Conservation (phyloP, 2,113 vertebrate species). For the Romanogobio albipinnatus region DNA sequence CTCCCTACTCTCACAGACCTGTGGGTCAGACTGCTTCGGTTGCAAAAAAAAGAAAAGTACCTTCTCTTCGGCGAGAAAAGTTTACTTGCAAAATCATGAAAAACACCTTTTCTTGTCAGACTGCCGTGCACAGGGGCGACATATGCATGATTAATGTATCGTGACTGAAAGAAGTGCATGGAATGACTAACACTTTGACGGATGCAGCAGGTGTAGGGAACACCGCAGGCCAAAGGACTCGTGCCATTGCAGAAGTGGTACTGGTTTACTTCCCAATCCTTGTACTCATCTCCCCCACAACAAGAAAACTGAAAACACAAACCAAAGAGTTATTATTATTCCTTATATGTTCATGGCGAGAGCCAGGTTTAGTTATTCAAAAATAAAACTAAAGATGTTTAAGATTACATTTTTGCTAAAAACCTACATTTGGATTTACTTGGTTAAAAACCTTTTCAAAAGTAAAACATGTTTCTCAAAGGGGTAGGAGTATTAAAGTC, state of each 20-base stretch:
- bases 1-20: background rate
- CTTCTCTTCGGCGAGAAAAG: background rate
- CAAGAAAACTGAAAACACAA: slow-evolving; percentile 81
- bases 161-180: background rate
- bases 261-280: slow-evolving; percentile 87
- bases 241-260: slow-evolving; percentile 88
- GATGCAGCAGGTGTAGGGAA: slow-evolving; percentile 89
- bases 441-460: no score
- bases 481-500: no score
- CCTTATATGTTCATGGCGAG: no score
- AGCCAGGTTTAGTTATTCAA: no score
- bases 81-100: slow-evolving; percentile 1
- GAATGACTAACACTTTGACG: slow-evolving; percentile 72
- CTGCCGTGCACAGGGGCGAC: no score
- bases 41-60: background rate
- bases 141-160: background rate
- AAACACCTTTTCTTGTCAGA: background rate
- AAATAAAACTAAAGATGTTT: no score
- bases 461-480: no score
- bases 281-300: slow-evolving; percentile 88
- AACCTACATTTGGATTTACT: no score
- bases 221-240: slow-evolving; percentile 84
- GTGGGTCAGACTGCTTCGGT: background rate
- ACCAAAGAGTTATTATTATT: background rate
- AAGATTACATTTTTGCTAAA: no score